A percentile compares a stretch with the other conserved stretches of the same genome.
Evolutionary conservation across 2,797 vertebrate genomes (phyloP).

Genomic region (Myotis vivesi): DNA sequence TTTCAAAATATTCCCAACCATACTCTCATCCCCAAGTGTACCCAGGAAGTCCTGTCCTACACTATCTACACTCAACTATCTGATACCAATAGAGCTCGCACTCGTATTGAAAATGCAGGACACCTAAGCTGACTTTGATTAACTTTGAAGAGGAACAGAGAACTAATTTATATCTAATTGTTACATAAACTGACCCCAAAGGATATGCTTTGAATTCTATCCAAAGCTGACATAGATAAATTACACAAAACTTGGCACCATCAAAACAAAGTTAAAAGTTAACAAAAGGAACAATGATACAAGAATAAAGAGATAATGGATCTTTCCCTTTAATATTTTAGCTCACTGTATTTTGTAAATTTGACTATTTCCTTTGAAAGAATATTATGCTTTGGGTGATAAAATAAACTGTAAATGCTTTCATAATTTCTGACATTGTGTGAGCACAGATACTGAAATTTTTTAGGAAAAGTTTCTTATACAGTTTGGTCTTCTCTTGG

Average conservation of each 20-base stretch:
- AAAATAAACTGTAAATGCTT: constrained; percentile 12
- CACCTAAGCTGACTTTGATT: background rate
- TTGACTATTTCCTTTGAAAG: constrained; percentile 30
- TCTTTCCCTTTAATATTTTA: background rate
- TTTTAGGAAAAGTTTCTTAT: constrained; percentile 13
- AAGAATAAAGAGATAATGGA: constrained; percentile 20
- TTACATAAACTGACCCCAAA: constrained; percentile 40
- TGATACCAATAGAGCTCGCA: background rate
- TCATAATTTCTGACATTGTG: constrained; percentile 16
- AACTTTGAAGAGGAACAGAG: constrained; percentile 4
- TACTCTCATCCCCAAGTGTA: background rate
- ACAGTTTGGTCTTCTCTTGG: constrained; percentile 46
- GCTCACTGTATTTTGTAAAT: background rate
- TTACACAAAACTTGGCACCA: constrained; percentile 57
- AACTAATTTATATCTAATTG: background rate
- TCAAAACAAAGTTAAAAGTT: constrained; percentile 40
- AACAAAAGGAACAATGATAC: background rate
- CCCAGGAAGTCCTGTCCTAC: background rate
- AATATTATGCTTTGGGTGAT: background rate
- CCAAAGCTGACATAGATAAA: background rate
- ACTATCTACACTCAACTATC: background rate
- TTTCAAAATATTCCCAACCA: constrained; percentile 38
- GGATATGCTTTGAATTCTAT: constrained; percentile 3
- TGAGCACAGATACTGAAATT: constrained; percentile 12
- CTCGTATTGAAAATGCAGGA: background rate